Percentiles rank a stretch among this genome's conserved stretches.
Conservation (phyloP, 2,888 invertebrate genomes). For the Pammene aurita region DNA sequence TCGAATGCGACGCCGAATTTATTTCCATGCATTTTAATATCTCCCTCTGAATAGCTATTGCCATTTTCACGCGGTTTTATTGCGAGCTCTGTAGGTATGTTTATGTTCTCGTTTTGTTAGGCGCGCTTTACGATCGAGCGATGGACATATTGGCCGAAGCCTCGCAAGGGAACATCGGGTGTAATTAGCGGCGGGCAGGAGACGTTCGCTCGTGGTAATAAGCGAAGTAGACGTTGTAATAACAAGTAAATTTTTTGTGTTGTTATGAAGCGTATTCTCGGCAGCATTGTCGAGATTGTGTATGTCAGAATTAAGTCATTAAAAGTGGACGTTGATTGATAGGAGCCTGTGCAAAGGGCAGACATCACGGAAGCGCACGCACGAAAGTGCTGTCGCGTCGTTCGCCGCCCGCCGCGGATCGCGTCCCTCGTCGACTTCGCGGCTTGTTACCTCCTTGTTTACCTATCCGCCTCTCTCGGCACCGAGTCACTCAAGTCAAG, state of each 20-base stretch:
- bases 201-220: conserved; percentile 62
- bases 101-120: conserved; percentile 66
- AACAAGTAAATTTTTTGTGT: conserved; percentile 65
- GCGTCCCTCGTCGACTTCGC: conserved; percentile 26
- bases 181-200: conserved; percentile 61
- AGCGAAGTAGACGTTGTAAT: conserved; percentile 56
- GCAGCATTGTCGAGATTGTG: conserved; percentile 55
- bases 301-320: conserved; percentile 79
- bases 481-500: conserved; percentile 25
- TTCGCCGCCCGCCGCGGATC: conserved; percentile 41
- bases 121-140: conserved; percentile 69
- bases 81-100: conserved; percentile 68
- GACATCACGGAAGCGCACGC: conserved; percentile 73
- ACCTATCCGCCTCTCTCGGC: conserved; percentile 31
- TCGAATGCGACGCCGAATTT: conserved; percentile 85
- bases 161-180: conserved; percentile 65
- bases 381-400: conserved; percentile 53
- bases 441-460: conserved; percentile 36
- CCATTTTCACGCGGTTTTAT: conserved; percentile 82
- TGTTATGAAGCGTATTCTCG: conserved; percentile 64
- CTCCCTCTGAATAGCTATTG: conserved; percentile 83
- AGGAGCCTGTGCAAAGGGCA: conserved; percentile 67
- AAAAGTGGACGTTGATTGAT: conserved; percentile 77
- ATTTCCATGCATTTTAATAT: conserved; percentile 84
- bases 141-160: conserved; percentile 72